Conservation (phyloP, 2,888 invertebrate species). For the Cerceris ruficornis region DNA sequence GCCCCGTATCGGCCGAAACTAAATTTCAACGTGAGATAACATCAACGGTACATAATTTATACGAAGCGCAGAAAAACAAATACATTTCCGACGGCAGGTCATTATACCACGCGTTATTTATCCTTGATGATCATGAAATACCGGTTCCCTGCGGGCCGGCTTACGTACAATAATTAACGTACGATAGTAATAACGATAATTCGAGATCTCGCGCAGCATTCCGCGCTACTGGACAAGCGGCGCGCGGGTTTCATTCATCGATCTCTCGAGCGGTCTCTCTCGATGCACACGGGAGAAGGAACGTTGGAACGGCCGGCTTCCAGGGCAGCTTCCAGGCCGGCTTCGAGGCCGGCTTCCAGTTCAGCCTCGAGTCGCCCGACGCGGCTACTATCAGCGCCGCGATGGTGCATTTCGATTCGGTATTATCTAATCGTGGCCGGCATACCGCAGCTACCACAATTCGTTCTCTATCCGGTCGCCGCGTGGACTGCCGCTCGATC, state of each 20-base stretch:
- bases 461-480: constrained; percentile 13
- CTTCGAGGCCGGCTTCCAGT: constrained; percentile 9
- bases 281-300: too few relatives aligned
- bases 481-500: background rate
- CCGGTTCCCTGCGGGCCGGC: constrained; percentile 61
- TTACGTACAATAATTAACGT: constrained; percentile 67
- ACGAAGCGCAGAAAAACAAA: constrained; percentile 65
- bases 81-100: constrained; percentile 63
- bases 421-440: constrained; percentile 61
- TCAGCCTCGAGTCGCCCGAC: constrained; percentile 30
- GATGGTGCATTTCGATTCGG: constrained; percentile 50
- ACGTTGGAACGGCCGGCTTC: too few relatives aligned
- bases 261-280: constrained; percentile 55
- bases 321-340: constrained; percentile 9
- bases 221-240: constrained; percentile 64
- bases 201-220: constrained; percentile 68
- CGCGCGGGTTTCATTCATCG: constrained; percentile 65
- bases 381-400: constrained; percentile 28
- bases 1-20: constrained; percentile 40
- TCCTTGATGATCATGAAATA: constrained; percentile 70
- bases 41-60: constrained; percentile 62
- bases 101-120: constrained; percentile 65
- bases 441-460: constrained; percentile 51
- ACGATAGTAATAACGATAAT: constrained; percentile 71
- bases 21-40: constrained; percentile 64